phyloP scores from a whole-genome alignment of 2,797 vertebrate genomes.

The Falco berigora region DNA sequence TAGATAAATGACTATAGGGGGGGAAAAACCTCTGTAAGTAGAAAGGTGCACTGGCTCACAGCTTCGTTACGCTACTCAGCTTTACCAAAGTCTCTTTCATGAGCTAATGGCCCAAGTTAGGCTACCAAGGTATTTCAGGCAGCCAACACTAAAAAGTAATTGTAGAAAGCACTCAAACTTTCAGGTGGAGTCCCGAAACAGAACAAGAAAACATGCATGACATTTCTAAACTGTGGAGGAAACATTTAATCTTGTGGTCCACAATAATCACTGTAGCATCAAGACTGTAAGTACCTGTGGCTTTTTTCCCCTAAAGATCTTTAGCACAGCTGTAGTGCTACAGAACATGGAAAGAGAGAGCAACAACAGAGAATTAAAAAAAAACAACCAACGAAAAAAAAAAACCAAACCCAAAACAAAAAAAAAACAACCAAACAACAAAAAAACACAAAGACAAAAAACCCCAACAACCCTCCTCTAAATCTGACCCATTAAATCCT shows the following conservation, averaged over 20 bases:
- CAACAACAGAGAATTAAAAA: not conserved
- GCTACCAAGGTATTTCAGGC: not conserved
- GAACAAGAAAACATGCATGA: not conserved
- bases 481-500: not conserved
- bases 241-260: not conserved
- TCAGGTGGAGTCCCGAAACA: not conserved
- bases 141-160: not conserved
- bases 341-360: not conserved
- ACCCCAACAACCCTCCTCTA: not conserved
- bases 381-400: too few species aligned
- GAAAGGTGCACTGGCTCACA: not conserved
- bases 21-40: fast-evolving
- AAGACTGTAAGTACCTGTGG: not conserved
- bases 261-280: not conserved
- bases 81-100: not conserved
- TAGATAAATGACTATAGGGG: not conserved
- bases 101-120: not conserved
- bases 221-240: not conserved
- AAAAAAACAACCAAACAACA: not conserved
- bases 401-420: too few species aligned
- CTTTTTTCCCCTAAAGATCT: not conserved
- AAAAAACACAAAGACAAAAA: not conserved
- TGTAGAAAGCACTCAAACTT: not conserved
- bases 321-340: not conserved
- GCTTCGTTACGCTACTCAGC: not conserved